Evolutionary conservation across 2,888 invertebrate species (phyloP).

Genomic region (Noctuana brunneofusca): DNA sequence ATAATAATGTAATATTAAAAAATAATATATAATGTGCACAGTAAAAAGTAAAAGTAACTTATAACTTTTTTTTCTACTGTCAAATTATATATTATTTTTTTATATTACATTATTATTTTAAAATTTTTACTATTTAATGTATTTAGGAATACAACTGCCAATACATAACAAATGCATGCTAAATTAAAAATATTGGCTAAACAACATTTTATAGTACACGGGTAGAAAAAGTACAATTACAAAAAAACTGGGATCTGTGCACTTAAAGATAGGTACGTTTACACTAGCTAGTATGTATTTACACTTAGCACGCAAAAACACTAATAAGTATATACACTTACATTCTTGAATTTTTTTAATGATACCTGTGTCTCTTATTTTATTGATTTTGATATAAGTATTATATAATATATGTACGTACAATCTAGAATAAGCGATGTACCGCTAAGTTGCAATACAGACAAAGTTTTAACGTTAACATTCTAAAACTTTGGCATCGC

Average conservation of each 20-base stretch:
- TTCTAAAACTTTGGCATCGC: slow-evolving; percentile 23
- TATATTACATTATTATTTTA: too few species aligned
- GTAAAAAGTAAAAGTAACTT: background rate
- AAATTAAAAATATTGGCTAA: slow-evolving; percentile 41
- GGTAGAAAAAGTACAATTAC: slow-evolving; percentile 30
- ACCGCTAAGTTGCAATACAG: slow-evolving; percentile 4
- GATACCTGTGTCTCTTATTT: slow-evolving; percentile 6
- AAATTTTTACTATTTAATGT: too few species aligned
- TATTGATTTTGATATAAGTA: slow-evolving; percentile 17
- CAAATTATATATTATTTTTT: too few species aligned
- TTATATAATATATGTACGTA: background rate
- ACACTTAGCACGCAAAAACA: slow-evolving; percentile 41
- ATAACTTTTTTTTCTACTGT: too few species aligned
- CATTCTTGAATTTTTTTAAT: slow-evolving; percentile 14
- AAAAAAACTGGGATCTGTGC: slow-evolving; percentile 39
- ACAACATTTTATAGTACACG: slow-evolving; percentile 52
- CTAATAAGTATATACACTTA: slow-evolving; percentile 29
- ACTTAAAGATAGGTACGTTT: slow-evolving; percentile 37
- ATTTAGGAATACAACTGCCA: background rate
- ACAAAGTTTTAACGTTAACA: slow-evolving; percentile 20
- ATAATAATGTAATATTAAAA: too few species aligned
- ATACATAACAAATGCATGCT: background rate
- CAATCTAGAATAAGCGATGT: slow-evolving; percentile 12
- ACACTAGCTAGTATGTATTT: slow-evolving; percentile 52
- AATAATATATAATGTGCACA: too few species aligned